Percentiles rank a stretch among this genome's conserved stretches.
These are phyloP conservation scores for Dromaius novaehollandiae DNA, from an alignment of 2,113 vertebrate species.

Conservation along the genomic window DNA sequence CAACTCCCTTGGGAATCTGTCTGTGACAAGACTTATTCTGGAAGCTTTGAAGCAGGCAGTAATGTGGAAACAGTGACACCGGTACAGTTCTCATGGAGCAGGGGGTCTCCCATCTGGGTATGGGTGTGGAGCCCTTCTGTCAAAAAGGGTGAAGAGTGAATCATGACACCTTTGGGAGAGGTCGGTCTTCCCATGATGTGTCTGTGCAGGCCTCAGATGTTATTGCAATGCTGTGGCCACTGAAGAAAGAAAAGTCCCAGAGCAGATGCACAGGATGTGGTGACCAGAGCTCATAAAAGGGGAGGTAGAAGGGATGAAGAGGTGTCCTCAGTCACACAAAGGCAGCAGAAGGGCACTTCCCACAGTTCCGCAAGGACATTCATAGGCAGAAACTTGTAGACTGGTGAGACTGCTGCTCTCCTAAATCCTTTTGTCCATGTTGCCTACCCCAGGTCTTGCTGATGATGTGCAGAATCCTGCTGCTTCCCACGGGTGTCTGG, in stretches of 20 bases:
- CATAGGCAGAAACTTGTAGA: background rate
- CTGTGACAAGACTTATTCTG: background rate
- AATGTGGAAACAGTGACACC: constrained; percentile 48
- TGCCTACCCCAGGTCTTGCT: background rate
- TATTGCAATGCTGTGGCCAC: background rate
- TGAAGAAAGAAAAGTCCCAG: background rate
- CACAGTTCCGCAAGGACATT: background rate
- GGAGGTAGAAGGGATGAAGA: background rate
- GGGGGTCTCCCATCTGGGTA: background rate
- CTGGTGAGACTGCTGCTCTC: background rate
- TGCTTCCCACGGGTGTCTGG: background rate
- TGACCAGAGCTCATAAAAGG: background rate
- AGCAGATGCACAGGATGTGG: background rate
- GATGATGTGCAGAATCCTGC: background rate
- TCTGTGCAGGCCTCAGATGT: background rate
- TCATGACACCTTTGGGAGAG: background rate
- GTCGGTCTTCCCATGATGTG: background rate
- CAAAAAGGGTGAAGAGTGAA: background rate
- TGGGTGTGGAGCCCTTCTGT: background rate
- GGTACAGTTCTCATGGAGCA: background rate
- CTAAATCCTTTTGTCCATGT: background rate
- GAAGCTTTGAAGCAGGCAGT: background rate
- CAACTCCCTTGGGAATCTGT: background rate
- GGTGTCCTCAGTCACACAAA: background rate
- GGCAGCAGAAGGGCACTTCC: background rate